Percentiles rank a stretch among this genome's conserved stretches.
Conservation (phyloP, 2,797 vertebrate species). For the Anisognathus igniventris region DNA sequence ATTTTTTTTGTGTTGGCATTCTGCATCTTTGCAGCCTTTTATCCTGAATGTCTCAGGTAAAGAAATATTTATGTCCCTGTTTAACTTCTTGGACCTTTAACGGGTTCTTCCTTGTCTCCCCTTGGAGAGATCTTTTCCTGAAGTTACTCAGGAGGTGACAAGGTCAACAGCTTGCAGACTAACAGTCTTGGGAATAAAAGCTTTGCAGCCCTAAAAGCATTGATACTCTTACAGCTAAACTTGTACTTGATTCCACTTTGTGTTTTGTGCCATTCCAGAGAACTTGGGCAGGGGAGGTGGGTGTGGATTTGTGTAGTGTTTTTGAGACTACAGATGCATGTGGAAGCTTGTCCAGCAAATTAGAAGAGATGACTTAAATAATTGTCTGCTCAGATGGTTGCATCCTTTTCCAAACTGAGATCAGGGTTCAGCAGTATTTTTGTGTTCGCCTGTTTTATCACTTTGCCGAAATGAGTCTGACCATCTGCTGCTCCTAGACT, state of each 20-base stretch:
- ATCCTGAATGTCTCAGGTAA: neutral
- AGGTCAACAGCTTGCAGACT: neutral
- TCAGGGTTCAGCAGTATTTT: neutral
- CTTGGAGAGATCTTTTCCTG: neutral
- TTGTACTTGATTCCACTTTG: neutral
- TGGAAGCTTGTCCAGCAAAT: neutral
- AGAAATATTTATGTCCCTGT: neutral
- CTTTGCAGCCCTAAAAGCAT: neutral
- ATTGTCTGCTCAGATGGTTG: neutral
- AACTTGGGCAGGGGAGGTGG: neutral
- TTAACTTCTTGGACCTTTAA: neutral
- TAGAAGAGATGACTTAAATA: neutral
- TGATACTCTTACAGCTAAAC: neutral
- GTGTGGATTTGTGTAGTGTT: neutral
- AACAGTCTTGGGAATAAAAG: neutral
- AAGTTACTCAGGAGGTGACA: neutral
- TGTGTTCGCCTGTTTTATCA: neutral
- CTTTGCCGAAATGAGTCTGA: neutral
- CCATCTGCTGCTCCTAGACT: neutral
- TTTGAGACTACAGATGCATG: neutral
- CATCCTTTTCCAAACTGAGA: neutral
- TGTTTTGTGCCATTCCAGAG: neutral
- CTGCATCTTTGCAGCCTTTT: neutral
- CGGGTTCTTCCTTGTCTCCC: neutral
- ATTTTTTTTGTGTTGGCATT: neutral